These are phyloP conservation scores for Agelaius tricolor DNA, from an alignment of 2,113 vertebrate genomes.

Conservation along the genomic window DNA sequence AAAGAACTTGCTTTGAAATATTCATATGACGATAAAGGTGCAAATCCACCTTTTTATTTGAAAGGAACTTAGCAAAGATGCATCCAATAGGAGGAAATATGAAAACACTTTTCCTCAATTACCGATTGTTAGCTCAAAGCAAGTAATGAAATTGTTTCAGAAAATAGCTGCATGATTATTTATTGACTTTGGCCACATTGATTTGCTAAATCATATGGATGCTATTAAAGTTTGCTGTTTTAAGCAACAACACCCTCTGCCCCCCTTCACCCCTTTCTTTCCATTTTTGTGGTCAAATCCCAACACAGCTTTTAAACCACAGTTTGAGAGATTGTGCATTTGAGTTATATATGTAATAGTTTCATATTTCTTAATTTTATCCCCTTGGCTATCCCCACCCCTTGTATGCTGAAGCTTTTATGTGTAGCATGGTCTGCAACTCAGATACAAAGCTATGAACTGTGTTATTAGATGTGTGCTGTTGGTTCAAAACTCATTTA, in stretches of 20 bases:
- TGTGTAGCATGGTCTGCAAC: slow-evolving; percentile 7
- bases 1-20: slow-evolving; percentile 42
- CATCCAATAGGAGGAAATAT: slow-evolving; percentile 33
- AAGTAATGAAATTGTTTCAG: slow-evolving; percentile 73
- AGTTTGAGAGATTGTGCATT: slow-evolving; percentile 49
- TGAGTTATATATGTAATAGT: slow-evolving; percentile 41
- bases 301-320: slow-evolving; percentile 65
- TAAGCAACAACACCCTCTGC: slow-evolving; percentile 53
- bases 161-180: slow-evolving; percentile 77
- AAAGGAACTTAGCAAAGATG: slow-evolving; percentile 17
- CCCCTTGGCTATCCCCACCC: neutral
- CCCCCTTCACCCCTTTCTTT: slow-evolving; percentile 34
- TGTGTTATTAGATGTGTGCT: neutral
- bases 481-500: slow-evolving; percentile 21
- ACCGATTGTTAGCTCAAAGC: slow-evolving; percentile 58
- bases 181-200: slow-evolving; percentile 78
- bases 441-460: slow-evolving; percentile 7
- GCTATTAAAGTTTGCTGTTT: slow-evolving; percentile 77
- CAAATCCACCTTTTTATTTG: slow-evolving; percentile 31
- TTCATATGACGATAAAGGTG: neutral
- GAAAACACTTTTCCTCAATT: slow-evolving; percentile 57
- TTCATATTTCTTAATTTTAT: slow-evolving; percentile 51
- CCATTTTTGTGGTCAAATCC: slow-evolving; percentile 69
- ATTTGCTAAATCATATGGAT: slow-evolving; percentile 79
- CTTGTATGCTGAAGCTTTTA: slow-evolving; percentile 37